These are phyloP conservation scores for Setophaga coronata DNA, from an alignment of 2,113 vertebrate species.

Conservation along the genomic window DNA sequence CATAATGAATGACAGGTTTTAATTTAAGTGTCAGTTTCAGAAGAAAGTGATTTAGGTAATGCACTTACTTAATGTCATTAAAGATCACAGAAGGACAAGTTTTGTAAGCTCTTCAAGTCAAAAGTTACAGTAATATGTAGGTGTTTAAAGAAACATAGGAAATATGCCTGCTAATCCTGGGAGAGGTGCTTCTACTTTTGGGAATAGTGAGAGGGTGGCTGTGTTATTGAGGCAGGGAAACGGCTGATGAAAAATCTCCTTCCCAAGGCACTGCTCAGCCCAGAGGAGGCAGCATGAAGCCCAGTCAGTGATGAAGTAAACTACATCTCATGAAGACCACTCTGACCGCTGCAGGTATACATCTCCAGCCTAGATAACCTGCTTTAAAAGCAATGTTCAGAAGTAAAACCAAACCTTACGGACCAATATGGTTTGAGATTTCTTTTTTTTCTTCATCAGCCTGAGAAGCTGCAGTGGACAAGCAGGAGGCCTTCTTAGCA, in stretches of 20 bases:
- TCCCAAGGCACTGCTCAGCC: not conserved
- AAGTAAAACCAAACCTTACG: not conserved
- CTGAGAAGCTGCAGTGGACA: not conserved
- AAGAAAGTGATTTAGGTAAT: not conserved
- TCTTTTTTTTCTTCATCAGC: not conserved
- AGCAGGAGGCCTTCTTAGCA: not conserved
- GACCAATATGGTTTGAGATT: not conserved
- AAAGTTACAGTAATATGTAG: not conserved
- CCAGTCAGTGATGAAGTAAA: not conserved
- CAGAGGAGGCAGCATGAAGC: not conserved
- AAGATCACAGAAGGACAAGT: not conserved
- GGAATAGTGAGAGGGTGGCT: not conserved
- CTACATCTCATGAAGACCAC: not conserved
- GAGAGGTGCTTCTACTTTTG: not conserved
- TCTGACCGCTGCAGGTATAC: not conserved
- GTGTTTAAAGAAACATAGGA: not conserved
- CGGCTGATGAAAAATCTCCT: not conserved
- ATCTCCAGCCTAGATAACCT: not conserved
- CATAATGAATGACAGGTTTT: rapidly evolving
- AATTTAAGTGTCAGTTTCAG: not conserved
- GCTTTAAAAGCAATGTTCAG: not conserved
- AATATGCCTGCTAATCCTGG: not conserved
- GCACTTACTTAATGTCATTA: not conserved
- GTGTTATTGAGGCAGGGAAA: not conserved
- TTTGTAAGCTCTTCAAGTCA: not conserved